Evolutionary conservation across 2,888 invertebrate genomes (phyloP).

Genomic region (Idaea dimidiata): DNA sequence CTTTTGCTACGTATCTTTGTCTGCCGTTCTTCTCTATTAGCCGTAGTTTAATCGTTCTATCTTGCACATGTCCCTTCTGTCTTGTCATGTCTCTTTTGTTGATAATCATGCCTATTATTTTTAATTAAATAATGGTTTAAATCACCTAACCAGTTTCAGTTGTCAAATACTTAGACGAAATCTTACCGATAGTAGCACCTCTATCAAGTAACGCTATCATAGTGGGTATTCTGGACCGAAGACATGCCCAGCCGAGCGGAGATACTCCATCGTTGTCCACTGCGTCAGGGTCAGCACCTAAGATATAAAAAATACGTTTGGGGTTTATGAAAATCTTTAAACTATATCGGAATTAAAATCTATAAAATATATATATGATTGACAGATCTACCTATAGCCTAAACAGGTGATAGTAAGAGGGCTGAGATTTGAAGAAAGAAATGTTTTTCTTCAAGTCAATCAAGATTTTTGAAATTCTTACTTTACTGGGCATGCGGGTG

Average conservation of each 20-base stretch:
- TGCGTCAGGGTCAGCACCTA: conserved; percentile 87
- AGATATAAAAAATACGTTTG: conserved; percentile 10
- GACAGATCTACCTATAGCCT: conserved; percentile 5
- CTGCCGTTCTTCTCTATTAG: too few relatives aligned
- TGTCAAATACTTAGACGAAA: background rate
- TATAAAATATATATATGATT: background rate
- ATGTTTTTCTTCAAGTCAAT: too few relatives aligned
- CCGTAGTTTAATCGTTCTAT: too few relatives aligned
- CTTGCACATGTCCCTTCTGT: too few relatives aligned
- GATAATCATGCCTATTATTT: too few relatives aligned
- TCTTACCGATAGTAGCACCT: conserved; percentile 86
- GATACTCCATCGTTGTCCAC: conserved; percentile 94
- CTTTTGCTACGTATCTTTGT: too few relatives aligned
- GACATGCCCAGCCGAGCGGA: conserved; percentile 94
- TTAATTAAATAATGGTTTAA: too few relatives aligned
- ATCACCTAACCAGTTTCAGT: background rate
- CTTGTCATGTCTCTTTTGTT: too few relatives aligned
- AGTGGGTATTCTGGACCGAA: conserved; percentile 87
- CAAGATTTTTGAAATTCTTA: too few relatives aligned
- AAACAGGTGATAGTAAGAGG: background rate
- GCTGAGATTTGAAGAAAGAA: too few relatives aligned
- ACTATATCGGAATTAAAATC: background rate
- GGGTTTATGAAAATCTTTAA: background rate
- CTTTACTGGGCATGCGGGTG: too few relatives aligned
- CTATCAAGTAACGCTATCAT: conserved; percentile 85